phyloP scores from a whole-genome alignment of 2,113 vertebrate species.

The Mustela nigripes region DNA sequence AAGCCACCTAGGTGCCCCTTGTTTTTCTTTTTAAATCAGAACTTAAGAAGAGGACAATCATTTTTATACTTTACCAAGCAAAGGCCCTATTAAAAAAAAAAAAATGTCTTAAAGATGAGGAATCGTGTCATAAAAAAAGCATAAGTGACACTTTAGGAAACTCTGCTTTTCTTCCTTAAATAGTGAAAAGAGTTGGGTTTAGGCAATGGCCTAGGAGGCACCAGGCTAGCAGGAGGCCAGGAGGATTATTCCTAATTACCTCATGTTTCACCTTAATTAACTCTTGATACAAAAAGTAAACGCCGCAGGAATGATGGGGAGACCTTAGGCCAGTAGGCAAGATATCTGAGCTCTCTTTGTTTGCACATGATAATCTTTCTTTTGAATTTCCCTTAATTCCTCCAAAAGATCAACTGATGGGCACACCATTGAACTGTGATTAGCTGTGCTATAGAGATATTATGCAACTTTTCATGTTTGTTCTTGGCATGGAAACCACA shows the following conservation, averaged over 20 bases:
- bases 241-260: constrained; percentile 91
- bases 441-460: constrained; percentile 79
- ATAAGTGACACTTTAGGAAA: constrained; percentile 73
- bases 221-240: constrained; percentile 87
- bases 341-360: constrained; percentile 87
- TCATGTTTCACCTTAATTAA: constrained; percentile 93
- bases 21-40: constrained; percentile 56
- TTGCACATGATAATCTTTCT: constrained; percentile 89
- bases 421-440: constrained; percentile 75
- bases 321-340: constrained; percentile 87
- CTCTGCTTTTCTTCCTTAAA: constrained; percentile 75
- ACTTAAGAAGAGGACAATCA: constrained; percentile 41
- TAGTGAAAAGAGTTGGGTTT: constrained; percentile 81
- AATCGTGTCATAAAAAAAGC: constrained; percentile 74
- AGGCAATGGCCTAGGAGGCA: constrained; percentile 85
- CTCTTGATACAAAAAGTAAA: constrained; percentile 90
- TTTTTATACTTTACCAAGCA: constrained; percentile 20
- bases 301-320: constrained; percentile 85
- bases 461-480: constrained; percentile 62
- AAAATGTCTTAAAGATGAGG: constrained; percentile 70
- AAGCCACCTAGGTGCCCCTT: background rate
- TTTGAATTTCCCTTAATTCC: constrained; percentile 89
- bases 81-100: background rate
- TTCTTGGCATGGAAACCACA: constrained; percentile 51
- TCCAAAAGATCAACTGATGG: constrained; percentile 86